Percentiles rank a stretch among this genome's conserved stretches.
Conservation (phyloP, 2,797 vertebrate genomes). For the Macropus fuliginosus region DNA sequence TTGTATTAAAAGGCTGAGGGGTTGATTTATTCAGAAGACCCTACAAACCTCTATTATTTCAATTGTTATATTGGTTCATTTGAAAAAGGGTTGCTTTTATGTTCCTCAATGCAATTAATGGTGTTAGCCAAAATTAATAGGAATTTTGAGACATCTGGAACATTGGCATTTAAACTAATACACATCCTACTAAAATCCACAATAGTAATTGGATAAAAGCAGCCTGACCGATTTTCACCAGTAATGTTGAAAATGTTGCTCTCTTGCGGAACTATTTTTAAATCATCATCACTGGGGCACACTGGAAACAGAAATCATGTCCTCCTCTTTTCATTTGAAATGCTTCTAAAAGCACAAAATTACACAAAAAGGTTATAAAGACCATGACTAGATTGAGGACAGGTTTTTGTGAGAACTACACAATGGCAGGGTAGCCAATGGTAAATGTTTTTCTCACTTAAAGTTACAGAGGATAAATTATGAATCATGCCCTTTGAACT, state of each 20-base stretch:
- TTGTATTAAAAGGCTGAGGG: neutral
- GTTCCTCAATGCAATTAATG: conserved; percentile 35
- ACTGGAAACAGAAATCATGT: conserved; percentile 60
- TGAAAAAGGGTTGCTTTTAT: conserved; percentile 48
- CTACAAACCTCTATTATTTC: neutral
- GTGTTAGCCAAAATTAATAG: conserved; percentile 48
- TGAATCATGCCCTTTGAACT: neutral
- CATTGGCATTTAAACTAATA: conserved; percentile 59
- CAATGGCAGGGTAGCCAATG: neutral
- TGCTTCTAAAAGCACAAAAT: conserved; percentile 67
- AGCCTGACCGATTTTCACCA: conserved; percentile 52
- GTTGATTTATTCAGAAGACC: conserved; percentile 18
- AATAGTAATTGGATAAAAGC: conserved; percentile 36
- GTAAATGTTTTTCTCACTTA: neutral
- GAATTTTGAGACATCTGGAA: conserved; percentile 47
- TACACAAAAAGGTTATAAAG: conserved; percentile 64
- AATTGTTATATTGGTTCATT: conserved; percentile 1
- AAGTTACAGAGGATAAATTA: neutral
- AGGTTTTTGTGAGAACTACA: neutral
- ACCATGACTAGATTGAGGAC: neutral
- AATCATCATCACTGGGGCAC: conserved; percentile 57
- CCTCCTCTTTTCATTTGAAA: conserved; percentile 55
- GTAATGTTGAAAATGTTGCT: conserved; percentile 16
- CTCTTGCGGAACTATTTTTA: conserved; percentile 59
- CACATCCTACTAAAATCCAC: conserved; percentile 57